Conservation (phyloP, 2,888 invertebrate genomes). For the Kuschelorhynchus macadamiae region DNA sequence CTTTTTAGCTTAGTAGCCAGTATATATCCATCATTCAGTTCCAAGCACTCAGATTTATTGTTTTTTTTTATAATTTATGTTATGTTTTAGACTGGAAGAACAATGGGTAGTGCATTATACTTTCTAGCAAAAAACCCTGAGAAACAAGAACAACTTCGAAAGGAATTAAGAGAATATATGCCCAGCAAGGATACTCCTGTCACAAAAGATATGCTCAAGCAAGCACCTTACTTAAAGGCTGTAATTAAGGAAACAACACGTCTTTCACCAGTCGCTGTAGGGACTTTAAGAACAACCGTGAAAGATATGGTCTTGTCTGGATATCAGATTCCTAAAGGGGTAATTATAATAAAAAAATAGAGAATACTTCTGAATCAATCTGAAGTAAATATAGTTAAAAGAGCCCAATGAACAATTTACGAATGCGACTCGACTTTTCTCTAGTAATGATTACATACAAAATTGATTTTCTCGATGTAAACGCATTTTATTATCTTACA, state of each 20-base stretch:
- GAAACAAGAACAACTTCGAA: constrained; percentile 66
- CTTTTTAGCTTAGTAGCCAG: too few species aligned
- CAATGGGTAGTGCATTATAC: constrained; percentile 66
- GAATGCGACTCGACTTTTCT: too few species aligned
- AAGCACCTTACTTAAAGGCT: constrained; percentile 73
- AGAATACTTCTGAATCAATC: too few species aligned
- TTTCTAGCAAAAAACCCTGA: constrained; percentile 67
- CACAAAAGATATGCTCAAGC: constrained; percentile 64
- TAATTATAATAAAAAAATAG: too few species aligned
- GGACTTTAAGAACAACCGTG: constrained; percentile 55
- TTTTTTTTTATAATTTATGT: too few species aligned
- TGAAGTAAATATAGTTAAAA: too few species aligned
- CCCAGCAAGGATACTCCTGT: constrained; percentile 61
- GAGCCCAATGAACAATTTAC: too few species aligned
- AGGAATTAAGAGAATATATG: constrained; percentile 64
- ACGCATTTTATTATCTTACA: too few species aligned
- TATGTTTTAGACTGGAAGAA: constrained; percentile 69
- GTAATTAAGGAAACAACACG: constrained; percentile 76
- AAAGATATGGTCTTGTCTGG: constrained; percentile 64
- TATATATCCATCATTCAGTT: too few species aligned
- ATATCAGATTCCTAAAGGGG: constrained; percentile 66
- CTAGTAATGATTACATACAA: too few species aligned
- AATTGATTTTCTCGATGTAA: too few species aligned
- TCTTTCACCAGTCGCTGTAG: constrained; percentile 59
- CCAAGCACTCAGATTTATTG: too few species aligned